Evolutionary conservation across 2,888 invertebrate species (phyloP).

Genomic region (Cepaea hortensis): DNA sequence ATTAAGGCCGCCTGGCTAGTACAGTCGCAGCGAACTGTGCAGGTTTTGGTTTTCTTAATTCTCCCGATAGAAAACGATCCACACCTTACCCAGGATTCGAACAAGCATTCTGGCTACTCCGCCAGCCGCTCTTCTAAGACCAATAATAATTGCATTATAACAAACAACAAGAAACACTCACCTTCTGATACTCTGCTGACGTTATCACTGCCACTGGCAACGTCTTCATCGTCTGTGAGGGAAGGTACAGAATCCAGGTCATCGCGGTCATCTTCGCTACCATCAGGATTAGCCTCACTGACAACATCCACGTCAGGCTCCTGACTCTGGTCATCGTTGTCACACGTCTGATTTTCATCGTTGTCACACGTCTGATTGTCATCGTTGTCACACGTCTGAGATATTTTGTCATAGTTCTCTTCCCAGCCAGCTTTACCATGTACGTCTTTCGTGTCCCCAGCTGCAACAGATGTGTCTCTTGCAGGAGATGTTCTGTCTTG

Average conservation of each 20-base stretch:
- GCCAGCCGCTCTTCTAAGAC: too few species aligned
- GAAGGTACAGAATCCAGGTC: constrained; percentile 7
- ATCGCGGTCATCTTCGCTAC: background rate
- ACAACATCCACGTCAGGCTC: constrained; percentile 6
- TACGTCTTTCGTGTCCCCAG: background rate
- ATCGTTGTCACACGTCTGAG: background rate
- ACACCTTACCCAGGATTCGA: too few species aligned
- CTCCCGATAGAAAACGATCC: too few species aligned
- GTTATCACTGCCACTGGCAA: background rate
- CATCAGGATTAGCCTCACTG: background rate
- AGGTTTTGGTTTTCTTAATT: too few species aligned
- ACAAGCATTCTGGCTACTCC: too few species aligned
- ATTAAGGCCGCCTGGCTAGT: too few species aligned
- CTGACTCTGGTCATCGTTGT: background rate
- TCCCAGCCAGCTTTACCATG: background rate
- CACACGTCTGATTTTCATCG: background rate
- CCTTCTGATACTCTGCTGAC: background rate
- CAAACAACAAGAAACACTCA: background rate
- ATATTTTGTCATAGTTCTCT: background rate
- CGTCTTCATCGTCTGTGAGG: background rate
- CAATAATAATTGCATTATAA: too few species aligned
- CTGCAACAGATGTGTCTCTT: background rate
- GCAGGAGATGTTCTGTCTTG: background rate
- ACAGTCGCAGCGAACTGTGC: too few species aligned
- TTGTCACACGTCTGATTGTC: background rate